Evolutionary conservation across 2,888 invertebrate genomes (phyloP).

Genomic region (Griposia aprilina): DNA sequence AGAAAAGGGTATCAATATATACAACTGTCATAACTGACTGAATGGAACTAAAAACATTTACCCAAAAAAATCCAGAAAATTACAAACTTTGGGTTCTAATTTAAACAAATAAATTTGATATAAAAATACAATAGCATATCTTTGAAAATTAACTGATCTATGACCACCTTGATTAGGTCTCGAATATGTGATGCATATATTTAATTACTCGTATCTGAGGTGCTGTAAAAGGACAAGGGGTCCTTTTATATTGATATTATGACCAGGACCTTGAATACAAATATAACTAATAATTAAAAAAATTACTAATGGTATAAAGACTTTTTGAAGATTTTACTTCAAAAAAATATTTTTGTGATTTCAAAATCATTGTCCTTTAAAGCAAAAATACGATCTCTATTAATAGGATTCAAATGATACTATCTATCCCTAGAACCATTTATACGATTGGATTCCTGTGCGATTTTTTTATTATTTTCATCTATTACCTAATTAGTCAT

Average conservation of each 20-base stretch:
- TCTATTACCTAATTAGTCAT: neutral
- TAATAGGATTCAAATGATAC: neutral
- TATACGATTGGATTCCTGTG: neutral
- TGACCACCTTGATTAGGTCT: constrained; percentile 45
- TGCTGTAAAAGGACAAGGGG: constrained; percentile 14
- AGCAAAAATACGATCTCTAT: neutral
- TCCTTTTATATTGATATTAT: constrained; percentile 33
- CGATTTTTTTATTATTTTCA: neutral
- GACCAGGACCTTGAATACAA: constrained; percentile 11
- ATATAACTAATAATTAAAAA: constrained; percentile 26
- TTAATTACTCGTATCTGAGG: constrained; percentile 46
- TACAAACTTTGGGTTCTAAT: neutral
- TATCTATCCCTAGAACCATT: too few relatives aligned
- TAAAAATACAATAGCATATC: neutral
- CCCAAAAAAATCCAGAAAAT: neutral
- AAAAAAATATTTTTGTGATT: neutral
- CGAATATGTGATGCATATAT: constrained; percentile 40
- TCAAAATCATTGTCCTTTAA: neutral
- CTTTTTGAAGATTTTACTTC: neutral
- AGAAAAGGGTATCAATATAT: neutral
- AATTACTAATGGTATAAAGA: neutral
- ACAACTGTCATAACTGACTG: neutral
- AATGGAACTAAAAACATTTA: neutral
- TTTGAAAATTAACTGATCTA: constrained; percentile 24
- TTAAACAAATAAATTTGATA: neutral